These are phyloP conservation scores for Himalopsyche anomala DNA, from an alignment of 2,888 invertebrate species.

Conservation along the genomic window DNA sequence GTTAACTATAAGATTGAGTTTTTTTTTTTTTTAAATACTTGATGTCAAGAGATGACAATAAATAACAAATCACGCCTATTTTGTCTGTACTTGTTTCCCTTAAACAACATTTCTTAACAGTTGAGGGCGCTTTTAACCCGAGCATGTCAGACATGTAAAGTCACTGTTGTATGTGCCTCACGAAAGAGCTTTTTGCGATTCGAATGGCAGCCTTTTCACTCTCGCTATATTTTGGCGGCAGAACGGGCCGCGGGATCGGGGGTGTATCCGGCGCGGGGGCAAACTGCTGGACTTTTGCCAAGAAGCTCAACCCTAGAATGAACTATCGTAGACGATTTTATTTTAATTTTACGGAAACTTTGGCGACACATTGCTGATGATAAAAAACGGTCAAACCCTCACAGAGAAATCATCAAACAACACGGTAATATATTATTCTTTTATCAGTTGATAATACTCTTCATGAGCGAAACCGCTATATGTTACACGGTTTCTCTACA, in stretches of 20 bases:
- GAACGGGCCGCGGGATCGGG: neutral
- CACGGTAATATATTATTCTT: too few species aligned
- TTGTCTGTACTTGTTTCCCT: neutral
- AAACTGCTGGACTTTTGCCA: conserved; percentile 10
- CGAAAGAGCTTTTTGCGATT: conserved; percentile 25
- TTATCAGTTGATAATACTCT: too few species aligned
- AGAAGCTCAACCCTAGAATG: neutral
- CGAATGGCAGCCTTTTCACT: neutral
- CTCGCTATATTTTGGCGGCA: conserved; percentile 8
- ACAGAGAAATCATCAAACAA: too few species aligned
- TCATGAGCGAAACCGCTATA: too few species aligned
- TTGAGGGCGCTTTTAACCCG: neutral
- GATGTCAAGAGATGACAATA: neutral
- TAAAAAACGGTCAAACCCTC: too few species aligned
- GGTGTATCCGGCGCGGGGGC: neutral
- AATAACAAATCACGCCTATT: neutral
- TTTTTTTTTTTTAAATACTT: too few species aligned
- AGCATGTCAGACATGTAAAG: neutral
- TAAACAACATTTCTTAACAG: neutral
- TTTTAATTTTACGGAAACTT: too few species aligned
- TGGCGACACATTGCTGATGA: too few species aligned
- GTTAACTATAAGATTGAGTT: too few species aligned
- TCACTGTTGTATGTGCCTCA: neutral
- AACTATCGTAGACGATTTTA: too few species aligned
- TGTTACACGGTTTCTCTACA: too few species aligned